Conservation (phyloP, 2,797 vertebrate genomes). For the Balearica regulorum region DNA sequence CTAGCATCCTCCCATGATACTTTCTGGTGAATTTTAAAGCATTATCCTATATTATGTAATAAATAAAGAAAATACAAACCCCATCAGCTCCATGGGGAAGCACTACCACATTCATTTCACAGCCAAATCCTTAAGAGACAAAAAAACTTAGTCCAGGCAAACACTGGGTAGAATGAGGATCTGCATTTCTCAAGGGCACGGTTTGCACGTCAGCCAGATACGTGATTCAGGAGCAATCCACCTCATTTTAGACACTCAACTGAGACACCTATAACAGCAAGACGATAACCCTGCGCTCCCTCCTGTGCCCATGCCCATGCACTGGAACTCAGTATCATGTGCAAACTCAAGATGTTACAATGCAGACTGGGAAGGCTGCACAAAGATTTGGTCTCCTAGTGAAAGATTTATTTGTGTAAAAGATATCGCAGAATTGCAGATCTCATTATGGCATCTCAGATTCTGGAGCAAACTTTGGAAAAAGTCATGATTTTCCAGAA, state of each 20-base stretch:
- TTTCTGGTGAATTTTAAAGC: background rate
- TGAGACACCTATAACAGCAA: background rate
- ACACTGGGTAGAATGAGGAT: accelerated
- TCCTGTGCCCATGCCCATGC: background rate
- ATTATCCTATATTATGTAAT: background rate
- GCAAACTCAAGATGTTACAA: background rate
- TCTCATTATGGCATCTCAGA: background rate
- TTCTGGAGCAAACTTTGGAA: background rate
- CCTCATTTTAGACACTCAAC: background rate
- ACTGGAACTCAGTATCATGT: background rate
- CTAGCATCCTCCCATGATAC: background rate
- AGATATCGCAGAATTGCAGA: background rate
- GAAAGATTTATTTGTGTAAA: background rate
- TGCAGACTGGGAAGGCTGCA: background rate
- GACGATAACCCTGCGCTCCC: background rate
- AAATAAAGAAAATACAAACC: background rate
- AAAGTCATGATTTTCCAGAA: background rate
- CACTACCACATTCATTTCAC: background rate
- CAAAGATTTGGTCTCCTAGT: background rate
- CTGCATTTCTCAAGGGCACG: background rate
- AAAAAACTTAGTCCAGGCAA: background rate
- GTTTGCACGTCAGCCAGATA: background rate
- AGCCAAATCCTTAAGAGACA: background rate
- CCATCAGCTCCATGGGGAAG: background rate
- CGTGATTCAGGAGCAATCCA: background rate